Percentiles rank a stretch among this genome's conserved stretches.
phyloP scores from a whole-genome alignment of 2,113 vertebrate genomes.

The Toxotes chatareus region DNA sequence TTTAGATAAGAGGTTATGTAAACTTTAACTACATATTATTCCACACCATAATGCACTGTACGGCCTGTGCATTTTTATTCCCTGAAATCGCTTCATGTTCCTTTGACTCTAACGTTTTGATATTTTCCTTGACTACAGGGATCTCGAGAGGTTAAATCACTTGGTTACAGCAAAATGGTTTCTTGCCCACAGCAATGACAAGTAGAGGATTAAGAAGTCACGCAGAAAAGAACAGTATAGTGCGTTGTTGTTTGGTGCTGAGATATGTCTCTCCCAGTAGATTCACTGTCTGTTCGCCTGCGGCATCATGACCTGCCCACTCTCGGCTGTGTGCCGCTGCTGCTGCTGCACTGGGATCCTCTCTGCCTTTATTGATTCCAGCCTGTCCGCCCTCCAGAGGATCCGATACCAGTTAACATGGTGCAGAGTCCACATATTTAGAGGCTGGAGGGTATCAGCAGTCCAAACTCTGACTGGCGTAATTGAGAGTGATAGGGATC shows the following conservation, averaged over 20 bases:
- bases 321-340: slow-evolving; percentile 21
- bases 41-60: not conserved
- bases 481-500: slow-evolving; percentile 82
- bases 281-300: slow-evolving; percentile 31
- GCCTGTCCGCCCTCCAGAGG: slow-evolving; percentile 65
- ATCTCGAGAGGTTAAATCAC: slow-evolving; percentile 48
- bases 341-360: slow-evolving; percentile 44
- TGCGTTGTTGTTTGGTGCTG: slow-evolving; percentile 41
- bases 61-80: not conserved
- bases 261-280: slow-evolving; percentile 35
- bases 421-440: slow-evolving; percentile 72
- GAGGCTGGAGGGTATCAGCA: slow-evolving; percentile 70
- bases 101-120: slow-evolving; percentile 5
- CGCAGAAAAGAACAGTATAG: slow-evolving; percentile 4
- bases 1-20: slow-evolving; percentile 2
- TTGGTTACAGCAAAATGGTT: slow-evolving; percentile 30
- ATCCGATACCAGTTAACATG: slow-evolving; percentile 73
- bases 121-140: slow-evolving; percentile 23
- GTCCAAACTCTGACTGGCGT: slow-evolving; percentile 63
- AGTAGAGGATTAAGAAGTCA: slow-evolving; percentile 52
- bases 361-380: slow-evolving; percentile 61
- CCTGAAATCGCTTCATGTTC: slow-evolving; percentile 6
- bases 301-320: slow-evolving; percentile 46
- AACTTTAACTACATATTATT: not conserved
- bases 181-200: slow-evolving; percentile 42